Percentiles rank a stretch among this genome's conserved stretches.
Evolutionary conservation across 2,888 invertebrate species (phyloP).

Genomic region (Slavum lentiscoides): DNA sequence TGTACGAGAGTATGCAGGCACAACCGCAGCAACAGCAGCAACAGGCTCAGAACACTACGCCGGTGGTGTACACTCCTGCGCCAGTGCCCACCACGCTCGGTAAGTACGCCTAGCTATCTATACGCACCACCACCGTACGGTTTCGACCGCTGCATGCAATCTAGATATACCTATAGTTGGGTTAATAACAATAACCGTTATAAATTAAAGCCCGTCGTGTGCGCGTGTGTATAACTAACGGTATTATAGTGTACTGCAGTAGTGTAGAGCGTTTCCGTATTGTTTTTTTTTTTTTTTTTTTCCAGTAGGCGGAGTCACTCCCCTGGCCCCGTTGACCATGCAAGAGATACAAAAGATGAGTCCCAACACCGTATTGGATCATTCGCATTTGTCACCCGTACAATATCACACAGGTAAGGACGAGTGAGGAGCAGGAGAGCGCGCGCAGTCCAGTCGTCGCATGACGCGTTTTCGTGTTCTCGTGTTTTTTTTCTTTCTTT

Average conservation of each 20-base stretch:
- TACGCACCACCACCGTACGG: background rate
- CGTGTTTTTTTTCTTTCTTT: no score
- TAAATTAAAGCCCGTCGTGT: no score
- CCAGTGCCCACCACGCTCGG: constrained; percentile 56
- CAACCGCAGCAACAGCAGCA: constrained; percentile 65
- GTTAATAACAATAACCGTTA: no score
- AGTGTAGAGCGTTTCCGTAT: constrained; percentile 35
- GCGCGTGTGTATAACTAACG: background rate
- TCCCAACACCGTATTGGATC: constrained; percentile 67
- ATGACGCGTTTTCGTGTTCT: background rate
- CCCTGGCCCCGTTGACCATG: constrained; percentile 74
- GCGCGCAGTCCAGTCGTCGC: constrained; percentile 56
- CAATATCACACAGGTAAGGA: constrained; percentile 69
- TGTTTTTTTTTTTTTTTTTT: constrained; percentile 23
- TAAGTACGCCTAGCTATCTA: constrained; percentile 50
- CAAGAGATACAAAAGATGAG: constrained; percentile 73
- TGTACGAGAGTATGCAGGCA: constrained; percentile 73
- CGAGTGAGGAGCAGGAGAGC: no score
- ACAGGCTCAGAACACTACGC: constrained; percentile 62
- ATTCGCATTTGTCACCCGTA: constrained; percentile 67
- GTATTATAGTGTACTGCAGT: background rate
- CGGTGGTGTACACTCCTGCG: constrained; percentile 74
- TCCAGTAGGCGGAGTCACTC: constrained; percentile 63
- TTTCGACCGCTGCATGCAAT: background rate
- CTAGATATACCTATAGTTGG: no score